A percentile compares a stretch with the other conserved stretches of the same genome.
These are phyloP conservation scores for Triplophysa yarkandensis DNA, from an alignment of 2,797 vertebrate genomes.

Conservation along the genomic window DNA sequence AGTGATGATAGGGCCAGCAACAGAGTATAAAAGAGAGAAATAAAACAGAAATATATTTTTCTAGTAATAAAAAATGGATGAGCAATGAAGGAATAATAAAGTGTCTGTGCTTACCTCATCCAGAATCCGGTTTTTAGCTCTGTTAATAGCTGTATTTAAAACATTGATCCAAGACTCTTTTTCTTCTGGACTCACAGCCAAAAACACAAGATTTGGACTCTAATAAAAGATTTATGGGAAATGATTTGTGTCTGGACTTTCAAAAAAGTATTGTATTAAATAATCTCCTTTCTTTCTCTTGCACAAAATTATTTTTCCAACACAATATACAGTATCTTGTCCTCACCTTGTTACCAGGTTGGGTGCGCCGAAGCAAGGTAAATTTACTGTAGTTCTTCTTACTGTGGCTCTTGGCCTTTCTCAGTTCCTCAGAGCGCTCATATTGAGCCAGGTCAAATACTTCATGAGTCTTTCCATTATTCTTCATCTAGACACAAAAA, in stretches of 20 bases:
- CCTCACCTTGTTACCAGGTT: constrained; percentile 81
- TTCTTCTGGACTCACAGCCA: constrained; percentile 95
- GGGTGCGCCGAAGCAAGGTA: constrained; percentile 79
- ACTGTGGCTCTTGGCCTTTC: constrained; percentile 91
- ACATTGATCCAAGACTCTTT: constrained; percentile 93
- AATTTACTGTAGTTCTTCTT: constrained; percentile 97
- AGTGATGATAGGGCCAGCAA: too few species aligned
- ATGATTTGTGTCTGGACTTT: neutral
- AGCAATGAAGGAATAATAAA: constrained; percentile 1
- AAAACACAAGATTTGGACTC: constrained; percentile 92
- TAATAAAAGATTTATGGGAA: constrained; percentile 60
- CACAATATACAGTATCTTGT: neutral
- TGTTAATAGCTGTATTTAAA: constrained; percentile 85
- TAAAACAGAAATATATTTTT: constrained; percentile 32
- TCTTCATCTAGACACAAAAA: constrained; percentile 80
- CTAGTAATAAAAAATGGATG: neutral
- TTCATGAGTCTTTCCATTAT: constrained; percentile 86
- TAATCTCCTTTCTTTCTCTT: too few species aligned
- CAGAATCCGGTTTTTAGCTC: constrained; percentile 89
- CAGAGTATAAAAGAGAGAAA: too few species aligned
- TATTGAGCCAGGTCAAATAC: constrained; percentile 89
- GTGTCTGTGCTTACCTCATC: constrained; percentile 67
- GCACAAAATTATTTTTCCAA: too few species aligned
- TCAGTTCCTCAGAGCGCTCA: constrained; percentile 91
- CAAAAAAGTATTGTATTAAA: too few species aligned